Base-by-base conservation (phyloP, 2,113 vertebrate species). In the Phrynocephalus versicolor region DNA sequence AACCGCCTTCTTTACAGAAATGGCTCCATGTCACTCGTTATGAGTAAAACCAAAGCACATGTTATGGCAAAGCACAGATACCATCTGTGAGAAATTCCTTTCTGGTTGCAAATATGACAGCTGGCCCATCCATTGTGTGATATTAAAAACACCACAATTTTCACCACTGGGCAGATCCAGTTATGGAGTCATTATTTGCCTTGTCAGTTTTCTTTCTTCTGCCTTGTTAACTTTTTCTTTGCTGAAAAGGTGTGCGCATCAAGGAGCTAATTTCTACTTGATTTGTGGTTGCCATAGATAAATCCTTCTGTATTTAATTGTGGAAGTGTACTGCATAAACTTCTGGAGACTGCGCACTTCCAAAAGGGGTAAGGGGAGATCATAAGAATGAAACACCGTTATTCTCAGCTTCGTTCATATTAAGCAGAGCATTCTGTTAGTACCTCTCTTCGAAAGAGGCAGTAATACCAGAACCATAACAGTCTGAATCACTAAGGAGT, bases 271-370 rank as follows among this genome's bases (percentile, higher is more conserved):
- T 60, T 82, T 58, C 51, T 65, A 71, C 27, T 19, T 2, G 35
- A 58, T 85, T n/a, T 85, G 55, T 18, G 35, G 37, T 79, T 85
- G 60, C 25, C 33, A 78, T 78, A 69, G 41, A 78, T 85, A 37
- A 55, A 85, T n/a, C 69, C 13, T 67, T 76, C 57, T 57, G 25
- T 27, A 33, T 60, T 79, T 75, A 30, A 19, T 84, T 79, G 51
- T 27, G 9, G 1, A 60, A n/a, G 33, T 67, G 58, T 70, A n/a
- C 35, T 72, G 39, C 67, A 58, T 82, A 72, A 82, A 51, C 23
- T 39, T 14, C 45, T 71, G 18, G 45, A 69, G 81, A n/a, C 71
- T 37, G 23, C n/a, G 37, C 67, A 70, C 57, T 58, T 79, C 45
- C 27, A 25, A 65, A 65, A 65, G 30, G 12, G 27, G 12, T 12